These are phyloP conservation scores for Littorina saxatilis DNA, from an alignment of 1,140 invertebrate genomes.

Conservation along the genomic window DNA sequence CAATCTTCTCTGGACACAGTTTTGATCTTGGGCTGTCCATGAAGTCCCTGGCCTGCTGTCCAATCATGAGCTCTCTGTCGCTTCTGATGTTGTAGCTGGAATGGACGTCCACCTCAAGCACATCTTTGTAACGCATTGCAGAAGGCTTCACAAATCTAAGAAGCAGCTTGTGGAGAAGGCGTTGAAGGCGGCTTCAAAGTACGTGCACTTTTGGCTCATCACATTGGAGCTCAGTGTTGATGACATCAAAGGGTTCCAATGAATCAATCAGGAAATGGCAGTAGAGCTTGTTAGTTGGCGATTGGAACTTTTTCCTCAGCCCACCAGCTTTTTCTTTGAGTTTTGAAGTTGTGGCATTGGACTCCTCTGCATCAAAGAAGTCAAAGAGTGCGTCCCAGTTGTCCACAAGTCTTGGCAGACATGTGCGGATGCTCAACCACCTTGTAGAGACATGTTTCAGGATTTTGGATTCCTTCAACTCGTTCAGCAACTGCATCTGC, in stretches of 20 bases:
- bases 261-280: background rate
- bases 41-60: background rate
- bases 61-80: background rate
- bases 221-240: slow-evolving; percentile 1
- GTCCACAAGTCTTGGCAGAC: background rate
- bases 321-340: background rate
- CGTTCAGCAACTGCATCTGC: background rate
- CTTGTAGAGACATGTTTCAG: slow-evolving; percentile 37
- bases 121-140: background rate
- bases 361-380: background rate
- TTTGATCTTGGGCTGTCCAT: background rate
- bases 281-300: slow-evolving; percentile 17
- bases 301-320: background rate
- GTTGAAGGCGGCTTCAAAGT: background rate
- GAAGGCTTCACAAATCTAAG: background rate
- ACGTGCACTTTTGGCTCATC: background rate
- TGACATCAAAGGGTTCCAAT: background rate
- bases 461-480: slow-evolving; percentile 21
- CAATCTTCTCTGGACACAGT: background rate
- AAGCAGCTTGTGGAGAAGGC: background rate
- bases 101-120: background rate
- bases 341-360: background rate
- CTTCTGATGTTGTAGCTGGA: background rate
- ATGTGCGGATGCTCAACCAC: background rate
- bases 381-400: slow-evolving; percentile 17